Evolutionary conservation across 2,888 invertebrate species (phyloP), one percentile per base, ranked within the genome.

Genomic region (Mayetiola destructor): DNA sequence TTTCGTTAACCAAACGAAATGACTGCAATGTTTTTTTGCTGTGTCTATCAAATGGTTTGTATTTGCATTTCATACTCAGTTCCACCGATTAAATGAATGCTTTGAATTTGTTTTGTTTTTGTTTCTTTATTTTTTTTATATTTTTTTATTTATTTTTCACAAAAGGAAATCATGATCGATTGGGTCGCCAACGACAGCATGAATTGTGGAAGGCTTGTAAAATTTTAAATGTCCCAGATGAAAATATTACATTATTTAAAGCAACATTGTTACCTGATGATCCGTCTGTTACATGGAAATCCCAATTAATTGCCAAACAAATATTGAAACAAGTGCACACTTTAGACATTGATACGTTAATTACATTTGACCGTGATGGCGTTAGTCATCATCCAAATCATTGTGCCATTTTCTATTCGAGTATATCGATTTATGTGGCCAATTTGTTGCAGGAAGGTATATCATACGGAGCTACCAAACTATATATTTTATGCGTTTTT

Each of bases 311-410:
- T 54, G 78, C 81, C 23, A 76, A 78, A 57, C 71, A 80, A 61
- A 77, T 89, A 62, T 68, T 80, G 57, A 76, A 80, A 61, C 78
- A 84, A 59, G 73, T 91, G 37, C 85, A 87, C 69, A 76, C 79
- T 58, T 77, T 87, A 64, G 81, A 82, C 64, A 85, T 91, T 66
- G 84, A 89, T 66, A 85, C 87, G 2, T 76, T 96, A 56, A 80
- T 97, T 57, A 93, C 96, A 16, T 99, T 99, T 76, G 99, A 99
- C 73, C 81, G 85, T 66, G 79, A 84, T 67, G 99, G 97, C 56
- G 84, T 99, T 6, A 95, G 94, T 63, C 82, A 86, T 6, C 97
- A 99, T 74, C 76, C 80, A 23, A 99, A 99, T 75, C 99, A 99
- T 69, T 81, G 81, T 61, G 85, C 90, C 59, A 80, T 90, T 61